Conservation (phyloP, 2,888 invertebrate species). For the Dinocampus coccinellae region DNA sequence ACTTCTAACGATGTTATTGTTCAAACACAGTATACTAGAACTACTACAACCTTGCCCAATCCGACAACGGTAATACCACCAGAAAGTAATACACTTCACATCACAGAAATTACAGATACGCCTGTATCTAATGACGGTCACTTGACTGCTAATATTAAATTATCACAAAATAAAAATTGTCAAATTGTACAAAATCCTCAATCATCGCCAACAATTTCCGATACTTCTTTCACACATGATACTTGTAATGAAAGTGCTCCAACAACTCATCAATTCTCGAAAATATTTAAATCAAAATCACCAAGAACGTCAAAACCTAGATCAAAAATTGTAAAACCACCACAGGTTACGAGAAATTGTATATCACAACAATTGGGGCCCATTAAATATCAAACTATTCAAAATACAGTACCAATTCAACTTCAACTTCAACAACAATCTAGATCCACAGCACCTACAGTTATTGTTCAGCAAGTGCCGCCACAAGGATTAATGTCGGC, state of each 20-base stretch:
- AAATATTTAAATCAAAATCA: conserved; percentile 53
- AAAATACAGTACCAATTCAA: conserved; percentile 70
- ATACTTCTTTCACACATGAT: conserved; percentile 40
- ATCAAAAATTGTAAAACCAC: conserved; percentile 57
- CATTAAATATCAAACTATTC: conserved; percentile 59
- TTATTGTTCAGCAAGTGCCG: conserved; percentile 79
- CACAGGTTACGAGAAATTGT: conserved; percentile 53
- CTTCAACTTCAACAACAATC: conserved; percentile 72
- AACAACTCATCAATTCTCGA: conserved; percentile 47
- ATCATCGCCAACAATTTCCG: conserved; percentile 49
- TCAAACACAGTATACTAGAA: conserved; percentile 65
- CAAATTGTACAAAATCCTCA: conserved; percentile 55
- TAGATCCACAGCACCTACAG: conserved; percentile 73
- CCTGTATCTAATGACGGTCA: conserved; percentile 50
- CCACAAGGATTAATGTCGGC: conserved; percentile 74
- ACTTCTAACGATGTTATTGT: conserved; percentile 65
- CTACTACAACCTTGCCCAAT: conserved; percentile 64
- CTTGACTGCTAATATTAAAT: conserved; percentile 42
- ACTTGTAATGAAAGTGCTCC: conserved; percentile 37
- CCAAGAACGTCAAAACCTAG: conserved; percentile 55
- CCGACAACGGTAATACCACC: conserved; percentile 51
- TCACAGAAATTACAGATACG: conserved; percentile 61
- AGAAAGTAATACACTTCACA: conserved; percentile 59
- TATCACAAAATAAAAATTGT: conserved; percentile 47
- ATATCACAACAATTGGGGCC: conserved; percentile 44